A percentile compares a stretch with the other conserved stretches of the same genome.
Evolutionary conservation across 2,888 invertebrate genomes (phyloP).

Genomic region (Mellilla xanthometata): DNA sequence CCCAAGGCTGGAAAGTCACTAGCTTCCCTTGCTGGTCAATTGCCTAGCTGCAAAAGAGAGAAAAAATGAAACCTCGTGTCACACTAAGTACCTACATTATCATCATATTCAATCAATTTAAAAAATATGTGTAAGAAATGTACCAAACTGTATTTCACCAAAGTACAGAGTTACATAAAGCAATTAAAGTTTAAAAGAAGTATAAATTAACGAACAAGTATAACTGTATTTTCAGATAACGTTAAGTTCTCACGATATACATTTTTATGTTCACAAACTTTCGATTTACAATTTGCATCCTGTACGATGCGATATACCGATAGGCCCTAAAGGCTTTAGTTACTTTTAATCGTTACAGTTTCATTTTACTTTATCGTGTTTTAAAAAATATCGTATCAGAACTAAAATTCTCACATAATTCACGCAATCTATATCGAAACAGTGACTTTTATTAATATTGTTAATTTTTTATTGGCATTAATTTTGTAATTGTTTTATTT

Average conservation of each 20-base stretch:
- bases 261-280: conserved; percentile 8
- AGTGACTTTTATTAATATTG: conserved; percentile 7
- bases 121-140: too few species aligned
- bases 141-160: not conserved
- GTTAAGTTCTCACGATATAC: conserved; percentile 13
- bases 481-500: conserved; percentile 9
- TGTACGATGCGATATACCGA: conserved; percentile 16
- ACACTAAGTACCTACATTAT: too few species aligned
- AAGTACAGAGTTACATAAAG: not conserved
- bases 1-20: too few species aligned
- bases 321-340: conserved; percentile 10
- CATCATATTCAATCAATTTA: too few species aligned
- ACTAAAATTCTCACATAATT: conserved; percentile 7
- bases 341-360: conserved; percentile 1
- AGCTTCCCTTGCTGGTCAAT: too few species aligned
- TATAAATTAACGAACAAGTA: not conserved
- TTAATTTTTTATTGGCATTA: conserved; percentile 4
- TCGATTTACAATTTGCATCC: conserved; percentile 17
- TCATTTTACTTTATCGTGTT: conserved; percentile 4
- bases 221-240: not conserved
- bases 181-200: not conserved
- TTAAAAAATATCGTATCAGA: not conserved
- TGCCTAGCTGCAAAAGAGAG: too few species aligned
- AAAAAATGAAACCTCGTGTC: too few species aligned
- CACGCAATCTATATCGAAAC: conserved; percentile 2